Evolutionary conservation across 2,888 invertebrate genomes (phyloP).

Genomic region (Eilema depressum): DNA sequence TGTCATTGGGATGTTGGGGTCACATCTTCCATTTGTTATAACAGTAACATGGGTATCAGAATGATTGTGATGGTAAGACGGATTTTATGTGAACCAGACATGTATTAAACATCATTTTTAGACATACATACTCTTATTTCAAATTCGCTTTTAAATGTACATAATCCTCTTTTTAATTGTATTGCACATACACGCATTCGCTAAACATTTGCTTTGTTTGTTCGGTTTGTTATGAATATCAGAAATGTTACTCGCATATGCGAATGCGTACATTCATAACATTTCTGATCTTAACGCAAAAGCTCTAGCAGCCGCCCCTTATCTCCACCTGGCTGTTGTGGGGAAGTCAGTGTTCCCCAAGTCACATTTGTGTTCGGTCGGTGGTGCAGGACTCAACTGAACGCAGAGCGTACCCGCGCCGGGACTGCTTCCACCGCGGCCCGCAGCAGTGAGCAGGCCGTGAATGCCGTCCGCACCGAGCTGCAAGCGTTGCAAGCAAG

Average conservation of each 20-base stretch:
- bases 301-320: not conserved
- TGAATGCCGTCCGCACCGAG: constrained; percentile 88
- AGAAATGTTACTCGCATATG: not conserved
- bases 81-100: too few relatives aligned
- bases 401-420: constrained; percentile 89
- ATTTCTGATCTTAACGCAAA: not conserved
- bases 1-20: too few relatives aligned
- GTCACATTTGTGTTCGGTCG: not conserved
- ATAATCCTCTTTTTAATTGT: not conserved
- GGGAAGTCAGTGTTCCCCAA: not conserved
- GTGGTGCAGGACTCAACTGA: constrained; percentile 84
- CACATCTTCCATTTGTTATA: too few relatives aligned
- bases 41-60: too few relatives aligned
- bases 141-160: too few relatives aligned
- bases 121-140: too few relatives aligned
- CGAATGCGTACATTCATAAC: not conserved
- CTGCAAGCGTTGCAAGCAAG: constrained; percentile 88
- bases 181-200: not conserved
- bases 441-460: constrained; percentile 84
- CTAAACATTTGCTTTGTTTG: too few relatives aligned
- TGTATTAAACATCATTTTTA: too few relatives aligned
- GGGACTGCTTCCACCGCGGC: constrained; percentile 88
- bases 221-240: too few relatives aligned
- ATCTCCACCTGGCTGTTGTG: not conserved
- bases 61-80: too few relatives aligned